Base-by-base conservation (phyloP, 2,888 invertebrate species). In the Nemoura dubitans region DNA sequence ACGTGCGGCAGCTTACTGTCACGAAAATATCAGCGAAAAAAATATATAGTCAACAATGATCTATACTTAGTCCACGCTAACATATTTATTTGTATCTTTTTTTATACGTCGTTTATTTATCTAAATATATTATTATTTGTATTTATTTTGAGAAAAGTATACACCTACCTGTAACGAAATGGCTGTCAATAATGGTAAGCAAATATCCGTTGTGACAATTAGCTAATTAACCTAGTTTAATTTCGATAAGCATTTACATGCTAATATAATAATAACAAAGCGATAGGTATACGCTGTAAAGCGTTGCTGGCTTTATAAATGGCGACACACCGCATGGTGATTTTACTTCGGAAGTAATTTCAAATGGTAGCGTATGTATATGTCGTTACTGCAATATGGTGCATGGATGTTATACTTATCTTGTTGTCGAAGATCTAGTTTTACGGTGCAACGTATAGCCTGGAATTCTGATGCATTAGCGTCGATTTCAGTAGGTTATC, bases 221-320 rank as follows among this genome's bases (percentile, higher is more conserved):
- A 59, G 59, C 21, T 59, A 59, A 59, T 59, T 59, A 59, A 59
- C 59, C 59, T 59, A 59, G 59, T 59, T 59, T 59, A 59, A 59
- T 59, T 10, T 59, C 21, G 59, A 59, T 59, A 59, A 59, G 21
- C 1, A 21, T 36, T 59, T 59, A 59, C 21, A 59, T 21, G 59
- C 14, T 16, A 59, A 21, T 59, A 7, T 59, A 59, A 7, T 16
- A 21, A 59, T 59, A 59, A 21, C 59, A 21, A 21, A 59, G 21
- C 21, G 59, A 59, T 59, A 59, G n/a, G n/a, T n/a, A n/a, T n/a
- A n/a, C n/a, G n/a, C n/a, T n/a, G n/a, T n/a, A n/a, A n/a, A n/a
- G n/a, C n/a, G n/a, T n/a, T n/a, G n/a, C n/a, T n/a, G n/a, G n/a
- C n/a, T n/a, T n/a, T n/a, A n/a, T n/a, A 36, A 36, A 6, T 36